Evolutionary conservation across 2,888 invertebrate species (phyloP).

Genomic region (Uloborus plumipes): DNA sequence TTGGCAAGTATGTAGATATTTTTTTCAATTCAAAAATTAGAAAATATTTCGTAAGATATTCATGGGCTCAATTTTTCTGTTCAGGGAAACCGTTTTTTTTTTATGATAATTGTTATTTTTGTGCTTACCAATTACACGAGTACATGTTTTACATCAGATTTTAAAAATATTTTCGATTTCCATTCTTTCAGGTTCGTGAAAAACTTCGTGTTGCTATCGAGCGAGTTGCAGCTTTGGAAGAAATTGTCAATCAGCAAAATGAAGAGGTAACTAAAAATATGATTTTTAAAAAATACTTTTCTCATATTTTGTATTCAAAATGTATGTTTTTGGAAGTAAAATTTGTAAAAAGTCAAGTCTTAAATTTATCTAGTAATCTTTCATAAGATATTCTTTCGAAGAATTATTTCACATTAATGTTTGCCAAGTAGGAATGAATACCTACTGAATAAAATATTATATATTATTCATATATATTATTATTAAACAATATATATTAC

Average conservation of each 20-base stretch:
- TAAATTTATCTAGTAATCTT: too few relatives aligned
- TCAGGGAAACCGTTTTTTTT: background rate
- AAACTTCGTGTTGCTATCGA: constrained; percentile 95
- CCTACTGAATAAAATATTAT: too few relatives aligned
- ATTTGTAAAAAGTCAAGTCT: too few relatives aligned
- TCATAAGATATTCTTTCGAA: too few relatives aligned
- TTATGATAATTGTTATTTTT: background rate
- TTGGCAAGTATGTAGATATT: too few relatives aligned
- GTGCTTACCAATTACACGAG: too few relatives aligned
- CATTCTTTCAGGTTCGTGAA: constrained; percentile 85
- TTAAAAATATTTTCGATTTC: background rate
- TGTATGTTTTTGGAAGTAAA: background rate
- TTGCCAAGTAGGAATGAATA: too few relatives aligned
- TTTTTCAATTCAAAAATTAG: background rate
- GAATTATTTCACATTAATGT: too few relatives aligned
- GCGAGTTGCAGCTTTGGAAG: constrained; percentile 94
- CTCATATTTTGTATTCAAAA: background rate
- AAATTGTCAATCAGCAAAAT: constrained; percentile 94
- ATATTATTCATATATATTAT: too few relatives aligned
- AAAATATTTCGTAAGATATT: background rate
- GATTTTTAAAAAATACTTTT: too few relatives aligned
- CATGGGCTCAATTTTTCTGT: background rate
- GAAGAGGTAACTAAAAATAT: constrained; percentile 78
- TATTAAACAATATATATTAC: too few relatives aligned
- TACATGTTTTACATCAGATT: background rate